Evolutionary conservation across 2,888 invertebrate species (phyloP).

Genomic region (Argyresthia goedartella): DNA sequence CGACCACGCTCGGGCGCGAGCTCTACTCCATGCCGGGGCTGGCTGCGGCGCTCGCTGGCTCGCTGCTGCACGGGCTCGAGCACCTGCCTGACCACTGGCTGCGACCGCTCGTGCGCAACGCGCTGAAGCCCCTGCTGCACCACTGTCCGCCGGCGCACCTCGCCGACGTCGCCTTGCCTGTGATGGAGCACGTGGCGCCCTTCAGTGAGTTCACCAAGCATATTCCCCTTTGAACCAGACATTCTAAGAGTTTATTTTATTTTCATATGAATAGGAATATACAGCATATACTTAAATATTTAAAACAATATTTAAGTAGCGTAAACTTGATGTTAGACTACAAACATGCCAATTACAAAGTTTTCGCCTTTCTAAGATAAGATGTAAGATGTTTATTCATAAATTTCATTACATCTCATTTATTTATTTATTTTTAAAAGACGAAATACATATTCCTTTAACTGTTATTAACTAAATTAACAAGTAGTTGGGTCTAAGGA

Average conservation of each 20-base stretch:
- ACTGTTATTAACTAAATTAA: no score
- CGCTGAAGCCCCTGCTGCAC: constrained; percentile 87
- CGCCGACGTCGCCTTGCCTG: constrained; percentile 80
- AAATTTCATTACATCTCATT: no score
- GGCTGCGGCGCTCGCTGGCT: constrained; percentile 78
- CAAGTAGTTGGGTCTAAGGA: no score
- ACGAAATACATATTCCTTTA: no score
- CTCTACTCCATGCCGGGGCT: constrained; percentile 85
- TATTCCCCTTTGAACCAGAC: no score
- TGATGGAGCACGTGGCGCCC: constrained; percentile 83
- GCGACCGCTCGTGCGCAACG: constrained; percentile 84
- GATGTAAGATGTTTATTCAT: no score
- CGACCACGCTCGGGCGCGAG: constrained; percentile 85
- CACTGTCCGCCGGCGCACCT: constrained; percentile 89
- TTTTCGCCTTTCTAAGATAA: no score
- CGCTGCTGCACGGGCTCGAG: constrained; percentile 78
- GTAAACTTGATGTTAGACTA: no score
- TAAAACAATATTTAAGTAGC: background rate
- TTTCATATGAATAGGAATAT: no score
- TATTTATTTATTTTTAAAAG: no score
- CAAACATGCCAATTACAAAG: no score
- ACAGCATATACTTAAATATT: background rate
- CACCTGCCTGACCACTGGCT: constrained; percentile 88
- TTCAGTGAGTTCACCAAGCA: constrained; percentile 80
- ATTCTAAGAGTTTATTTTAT: no score